Evolutionary conservation across 2,797 vertebrate species (phyloP), one percentile per base, ranked within the genome.

Genomic region (Halcyon leucocephala): DNA sequence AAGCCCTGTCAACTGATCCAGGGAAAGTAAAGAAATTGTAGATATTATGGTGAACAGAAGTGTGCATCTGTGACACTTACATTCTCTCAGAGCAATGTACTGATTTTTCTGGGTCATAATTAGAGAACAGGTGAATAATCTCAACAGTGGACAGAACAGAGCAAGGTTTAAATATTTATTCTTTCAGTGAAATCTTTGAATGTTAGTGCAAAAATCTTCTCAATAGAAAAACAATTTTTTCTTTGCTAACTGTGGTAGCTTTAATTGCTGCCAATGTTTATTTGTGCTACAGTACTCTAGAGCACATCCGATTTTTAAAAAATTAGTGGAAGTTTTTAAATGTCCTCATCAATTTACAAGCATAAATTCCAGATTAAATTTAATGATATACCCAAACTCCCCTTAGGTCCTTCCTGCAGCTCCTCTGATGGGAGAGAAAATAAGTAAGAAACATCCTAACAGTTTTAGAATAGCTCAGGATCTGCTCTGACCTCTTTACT

Each of bases 81-180:
- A 83, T 92, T 96, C 66, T 51, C 9, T 73, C 78, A 85, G 33
- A 14, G 64, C 31, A 35, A 33, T 3, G 15, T 48, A 88, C 44
- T 49, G 35, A 78, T 84, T 94, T 82, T 89, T 84, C 72, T 51
- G 57, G 18, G 31, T 79, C 42, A 96, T 86, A 96, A 90, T 82
- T 60, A 86, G 42, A 87, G 79, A 67, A 66, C 48, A 35, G 25
- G 66, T 88, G 83, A 73, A 83, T 92, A 95, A 93, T 39, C 24
- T 88, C 80, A 86, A 42, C 26, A 65, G 24, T 2, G 41, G 24
- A 44, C 69, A 82, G 49, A 94, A 35, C 15, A 92, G 22, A 89
- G 22, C 8, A 76, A 90, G 94, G 55, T 82, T 94, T 90, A 94
- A 96, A 76, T 91, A 96, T 73, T 89, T 93, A 82, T 70, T 93